Percentiles rank a stretch among this genome's conserved stretches.
Conservation (phyloP, 2,797 vertebrate species). For the Amblyopsis hoosieri region DNA sequence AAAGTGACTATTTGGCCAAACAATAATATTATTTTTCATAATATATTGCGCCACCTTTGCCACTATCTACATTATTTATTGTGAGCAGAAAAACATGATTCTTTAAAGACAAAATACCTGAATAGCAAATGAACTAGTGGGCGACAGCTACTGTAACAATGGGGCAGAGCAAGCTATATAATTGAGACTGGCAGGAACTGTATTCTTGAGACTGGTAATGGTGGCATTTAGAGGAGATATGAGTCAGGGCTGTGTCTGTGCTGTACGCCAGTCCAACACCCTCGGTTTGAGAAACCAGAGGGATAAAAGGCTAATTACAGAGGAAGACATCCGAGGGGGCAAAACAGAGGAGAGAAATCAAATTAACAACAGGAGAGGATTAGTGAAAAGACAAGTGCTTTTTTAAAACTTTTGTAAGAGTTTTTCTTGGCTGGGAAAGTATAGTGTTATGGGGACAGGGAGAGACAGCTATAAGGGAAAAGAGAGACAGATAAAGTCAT, state of each 20-base stretch:
- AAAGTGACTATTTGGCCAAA: no score
- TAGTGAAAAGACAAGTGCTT: constrained; percentile 54
- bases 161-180: constrained; percentile 15
- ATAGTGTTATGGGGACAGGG: constrained; percentile 17
- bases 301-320: constrained; percentile 72
- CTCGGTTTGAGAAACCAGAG: constrained; percentile 63
- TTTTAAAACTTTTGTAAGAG: constrained; percentile 46
- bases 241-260: constrained; percentile 52
- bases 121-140: constrained; percentile 11
- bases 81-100: no score
- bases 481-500: constrained; percentile 35
- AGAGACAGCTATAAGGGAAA: constrained; percentile 1
- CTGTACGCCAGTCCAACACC: constrained; percentile 54
- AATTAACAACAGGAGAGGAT: constrained; percentile 67
- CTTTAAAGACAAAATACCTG: constrained; percentile 57
- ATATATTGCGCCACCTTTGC: no score
- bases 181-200: constrained; percentile 1
- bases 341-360: constrained; percentile 62
- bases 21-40: no score
- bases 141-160: no score
- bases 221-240: not conserved
- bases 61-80: no score
- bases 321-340: constrained; percentile 59
- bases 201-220: not conserved
- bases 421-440: constrained; percentile 25